phyloP scores from a whole-genome alignment of 2,113 vertebrate genomes.

The Sisor rabdophorus region DNA sequence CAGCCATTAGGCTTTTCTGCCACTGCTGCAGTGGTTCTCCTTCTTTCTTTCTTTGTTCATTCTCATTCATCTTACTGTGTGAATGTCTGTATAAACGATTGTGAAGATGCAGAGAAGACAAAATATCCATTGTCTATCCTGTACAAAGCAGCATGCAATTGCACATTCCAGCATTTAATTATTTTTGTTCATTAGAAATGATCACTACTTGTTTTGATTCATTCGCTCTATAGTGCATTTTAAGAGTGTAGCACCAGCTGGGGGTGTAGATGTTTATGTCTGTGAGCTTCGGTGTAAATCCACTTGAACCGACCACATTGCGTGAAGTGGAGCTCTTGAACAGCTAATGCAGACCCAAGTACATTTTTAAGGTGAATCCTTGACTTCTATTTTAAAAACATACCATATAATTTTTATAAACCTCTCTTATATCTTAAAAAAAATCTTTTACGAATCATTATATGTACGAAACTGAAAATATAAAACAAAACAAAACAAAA shows the following conservation, averaged over 20 bases:
- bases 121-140: slow-evolving; percentile 21
- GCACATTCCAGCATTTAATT: neutral
- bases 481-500: neutral
- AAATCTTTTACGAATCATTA: neutral
- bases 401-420: neutral
- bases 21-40: slow-evolving; percentile 1
- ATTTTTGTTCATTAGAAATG: neutral
- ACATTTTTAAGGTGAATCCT: neutral
- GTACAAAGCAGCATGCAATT: slow-evolving; percentile 27
- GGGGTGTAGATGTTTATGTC: neutral
- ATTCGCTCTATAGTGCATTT: neutral
- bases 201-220: neutral
- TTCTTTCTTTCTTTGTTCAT: neutral
- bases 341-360: neutral
- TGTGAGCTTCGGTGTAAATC: neutral
- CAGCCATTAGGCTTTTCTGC: slow-evolving; percentile 33
- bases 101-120: slow-evolving; percentile 24
- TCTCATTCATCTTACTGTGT: neutral
- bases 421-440: neutral
- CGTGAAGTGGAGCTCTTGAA: neutral
- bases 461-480: neutral
- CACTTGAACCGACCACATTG: neutral
- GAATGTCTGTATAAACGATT: slow-evolving; percentile 10
- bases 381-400: neutral
- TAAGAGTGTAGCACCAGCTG: neutral